Evolutionary conservation across 2,888 invertebrate genomes (phyloP), one percentile per base, ranked within the genome.

Genomic region (Ochlodes sylvanus): DNA sequence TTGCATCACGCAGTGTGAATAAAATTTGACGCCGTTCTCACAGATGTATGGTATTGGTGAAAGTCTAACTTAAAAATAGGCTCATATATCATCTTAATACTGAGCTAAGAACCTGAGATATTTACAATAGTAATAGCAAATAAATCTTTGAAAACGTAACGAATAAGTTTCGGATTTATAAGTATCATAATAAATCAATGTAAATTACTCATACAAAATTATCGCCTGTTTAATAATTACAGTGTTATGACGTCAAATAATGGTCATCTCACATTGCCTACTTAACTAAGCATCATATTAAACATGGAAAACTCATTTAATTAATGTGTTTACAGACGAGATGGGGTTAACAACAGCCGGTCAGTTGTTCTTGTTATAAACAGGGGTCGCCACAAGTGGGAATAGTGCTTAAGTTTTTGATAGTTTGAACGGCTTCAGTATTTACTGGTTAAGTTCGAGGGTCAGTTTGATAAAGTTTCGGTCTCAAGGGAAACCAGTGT

Each of bases 361-460:
- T 74, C 82, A 84, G 86, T 80, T 78, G 78, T 75, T 82, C 79
- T 77, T 77, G 80, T 81, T 83, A 82, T 83, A 84, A 82, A 82
- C 82, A 79, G 80, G 87, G 87, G 85, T 84, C 76, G 78, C 83
- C 85, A 79, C 88, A 84, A 89, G 87, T 85, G 88, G 86, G 87
- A 85, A 80, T 84, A 81, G 85, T 82, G 82, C 80, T 84, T 83
- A 92, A 91, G 92, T 92, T 92, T 91, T 90, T 90, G 92, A 92
- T 92, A 91, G 92, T 92, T 92, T 83, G 86, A 87, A 84, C 84
- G 89, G 87, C 83, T 88, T 85, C 86, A 76, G 88, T 93, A 93
- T 93, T 93, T 93, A 93, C 92, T 89, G 90, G 85, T 83, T 83
- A 91, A 93, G 92, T 93, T 92, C 77, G 79, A 76, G 89, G 91